These are phyloP conservation scores for Physella acuta DNA, from an alignment of 1,140 invertebrate species.

Conservation along the genomic window DNA sequence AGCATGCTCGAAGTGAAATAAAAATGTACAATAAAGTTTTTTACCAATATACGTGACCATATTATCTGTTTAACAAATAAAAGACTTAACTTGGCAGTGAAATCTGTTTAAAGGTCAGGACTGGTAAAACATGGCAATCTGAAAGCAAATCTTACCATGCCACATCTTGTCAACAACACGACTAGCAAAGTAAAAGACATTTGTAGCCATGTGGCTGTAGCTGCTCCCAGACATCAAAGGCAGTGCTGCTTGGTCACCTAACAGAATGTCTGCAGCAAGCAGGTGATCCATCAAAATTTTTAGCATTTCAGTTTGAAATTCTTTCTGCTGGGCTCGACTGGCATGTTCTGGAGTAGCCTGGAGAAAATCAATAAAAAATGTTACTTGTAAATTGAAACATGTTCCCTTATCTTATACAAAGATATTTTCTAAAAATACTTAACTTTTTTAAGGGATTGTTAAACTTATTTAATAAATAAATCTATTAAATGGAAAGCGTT, in stretches of 20 bases:
- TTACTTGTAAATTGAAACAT: too few species aligned
- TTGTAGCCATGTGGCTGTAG: constrained; percentile 62
- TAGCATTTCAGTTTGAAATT: constrained; percentile 90
- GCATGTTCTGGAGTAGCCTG: constrained; percentile 68
- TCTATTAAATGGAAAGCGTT: too few species aligned
- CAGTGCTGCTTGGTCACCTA: constrained; percentile 79
- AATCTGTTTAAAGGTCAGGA: background rate
- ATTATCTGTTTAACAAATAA: background rate
- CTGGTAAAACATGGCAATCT: background rate
- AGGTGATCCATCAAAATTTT: constrained; percentile 92
- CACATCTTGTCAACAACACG: constrained; percentile 95
- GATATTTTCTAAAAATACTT: background rate
- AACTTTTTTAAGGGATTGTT: too few species aligned
- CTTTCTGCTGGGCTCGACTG: constrained; percentile 76
- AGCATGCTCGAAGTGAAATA: too few species aligned
- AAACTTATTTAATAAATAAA: too few species aligned
- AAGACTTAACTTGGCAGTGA: background rate
- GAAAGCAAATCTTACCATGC: constrained; percentile 85
- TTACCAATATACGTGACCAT: background rate
- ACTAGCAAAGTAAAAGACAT: constrained; percentile 90
- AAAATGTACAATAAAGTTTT: background rate
- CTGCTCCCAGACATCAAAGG: constrained; percentile 59
- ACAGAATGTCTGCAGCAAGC: constrained; percentile 83
- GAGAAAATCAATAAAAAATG: too few species aligned
- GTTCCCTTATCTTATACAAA: background rate